Conservation (phyloP, 2,113 vertebrate genomes). For the Prunella fulvescens region DNA sequence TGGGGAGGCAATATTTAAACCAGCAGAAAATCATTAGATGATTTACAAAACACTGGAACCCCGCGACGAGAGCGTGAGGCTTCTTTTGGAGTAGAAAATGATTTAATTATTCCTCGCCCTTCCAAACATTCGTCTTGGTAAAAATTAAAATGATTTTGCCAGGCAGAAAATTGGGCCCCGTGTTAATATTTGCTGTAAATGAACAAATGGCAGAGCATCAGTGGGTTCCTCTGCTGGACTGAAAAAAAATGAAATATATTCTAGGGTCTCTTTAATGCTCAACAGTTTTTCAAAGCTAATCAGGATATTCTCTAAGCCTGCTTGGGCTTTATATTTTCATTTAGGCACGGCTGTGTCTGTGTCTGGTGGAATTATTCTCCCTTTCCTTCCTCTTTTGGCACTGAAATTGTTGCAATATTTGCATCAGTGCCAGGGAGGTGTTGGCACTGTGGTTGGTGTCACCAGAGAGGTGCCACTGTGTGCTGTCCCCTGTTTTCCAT, state of each 20-base stretch:
- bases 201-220: constrained; percentile 3
- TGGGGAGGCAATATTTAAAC: constrained; percentile 59
- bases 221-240: background rate
- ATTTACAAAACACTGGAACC: constrained; percentile 46
- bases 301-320: background rate
- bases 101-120: constrained; percentile 47
- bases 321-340: constrained; percentile 20
- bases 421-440: background rate
- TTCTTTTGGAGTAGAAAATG: constrained; percentile 40
- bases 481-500: background rate
- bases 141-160: constrained; percentile 59
- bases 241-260: background rate
- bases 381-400: background rate
- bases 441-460: background rate
- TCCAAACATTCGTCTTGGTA: constrained; percentile 49
- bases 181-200: constrained; percentile 58
- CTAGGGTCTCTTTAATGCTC: background rate
- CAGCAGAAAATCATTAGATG: constrained; percentile 69
- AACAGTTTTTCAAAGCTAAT: constrained; percentile 6
- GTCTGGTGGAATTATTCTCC: background rate
- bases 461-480: background rate
- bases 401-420: background rate
- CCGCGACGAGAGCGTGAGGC: background rate
- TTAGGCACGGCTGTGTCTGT: background rate
- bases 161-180: constrained; percentile 59